A percentile compares a stretch with the other conserved stretches of the same genome.
These are phyloP conservation scores for Sapajus apella DNA, from an alignment of 2,113 vertebrate genomes.

Conservation along the genomic window DNA sequence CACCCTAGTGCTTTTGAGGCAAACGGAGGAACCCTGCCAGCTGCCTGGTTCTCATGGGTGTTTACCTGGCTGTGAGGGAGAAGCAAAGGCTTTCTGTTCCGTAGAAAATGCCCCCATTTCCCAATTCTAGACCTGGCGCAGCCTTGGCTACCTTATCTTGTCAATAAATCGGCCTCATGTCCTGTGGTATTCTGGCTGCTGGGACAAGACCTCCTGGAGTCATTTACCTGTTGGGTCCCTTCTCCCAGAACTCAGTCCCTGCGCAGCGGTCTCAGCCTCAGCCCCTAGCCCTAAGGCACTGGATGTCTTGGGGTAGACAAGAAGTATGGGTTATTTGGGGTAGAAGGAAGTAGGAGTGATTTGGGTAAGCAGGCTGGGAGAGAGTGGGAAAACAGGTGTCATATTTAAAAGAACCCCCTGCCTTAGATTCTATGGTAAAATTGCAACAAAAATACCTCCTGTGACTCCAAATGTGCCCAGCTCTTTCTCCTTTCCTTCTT, in stretches of 20 bases:
- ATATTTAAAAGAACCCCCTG: neutral
- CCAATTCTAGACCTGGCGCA: too few relatives aligned
- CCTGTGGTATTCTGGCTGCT: neutral
- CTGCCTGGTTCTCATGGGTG: neutral
- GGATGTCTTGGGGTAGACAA: neutral
- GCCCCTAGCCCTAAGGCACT: neutral
- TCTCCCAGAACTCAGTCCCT: neutral
- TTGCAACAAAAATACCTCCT: neutral
- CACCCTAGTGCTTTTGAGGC: neutral
- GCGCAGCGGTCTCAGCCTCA: neutral
- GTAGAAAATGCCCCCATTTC: neutral
- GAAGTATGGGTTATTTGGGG: neutral
- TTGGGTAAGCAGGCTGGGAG: neutral
- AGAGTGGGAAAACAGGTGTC: too few relatives aligned
- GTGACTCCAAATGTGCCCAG: neutral
- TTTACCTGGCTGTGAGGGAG: accelerated
- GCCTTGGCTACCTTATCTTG: neutral
- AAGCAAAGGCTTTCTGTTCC: neutral
- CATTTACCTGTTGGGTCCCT: neutral
- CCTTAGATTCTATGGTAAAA: neutral
- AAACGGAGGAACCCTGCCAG: neutral
- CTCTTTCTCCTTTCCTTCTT: neutral
- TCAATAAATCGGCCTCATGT: neutral
- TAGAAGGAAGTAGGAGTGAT: neutral
- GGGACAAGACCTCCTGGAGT: neutral